These are phyloP conservation scores for Syngnathus rostellatus DNA, from an alignment of 2,797 vertebrate species.

Conservation along the genomic window DNA sequence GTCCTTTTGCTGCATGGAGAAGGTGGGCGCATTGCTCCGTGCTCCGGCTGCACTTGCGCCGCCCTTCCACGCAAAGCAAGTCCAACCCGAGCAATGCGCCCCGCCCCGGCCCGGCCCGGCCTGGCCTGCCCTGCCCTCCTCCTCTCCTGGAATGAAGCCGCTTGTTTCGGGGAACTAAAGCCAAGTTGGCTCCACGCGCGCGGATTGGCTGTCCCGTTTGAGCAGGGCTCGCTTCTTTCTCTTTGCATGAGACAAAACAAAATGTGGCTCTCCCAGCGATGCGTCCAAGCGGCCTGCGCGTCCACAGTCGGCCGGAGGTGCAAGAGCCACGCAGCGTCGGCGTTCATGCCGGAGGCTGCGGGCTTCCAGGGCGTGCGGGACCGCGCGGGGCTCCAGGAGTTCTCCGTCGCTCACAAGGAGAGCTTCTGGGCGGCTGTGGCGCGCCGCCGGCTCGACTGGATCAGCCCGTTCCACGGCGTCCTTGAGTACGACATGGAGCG, in stretches of 20 bases:
- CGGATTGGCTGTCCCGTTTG: background rate
- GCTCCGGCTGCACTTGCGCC: slow-evolving; percentile 10
- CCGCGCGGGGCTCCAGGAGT: slow-evolving; percentile 48
- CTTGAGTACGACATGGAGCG: slow-evolving; percentile 67
- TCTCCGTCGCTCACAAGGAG: slow-evolving; percentile 66
- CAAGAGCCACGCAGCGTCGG: slow-evolving; percentile 19
- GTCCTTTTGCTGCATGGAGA: background rate
- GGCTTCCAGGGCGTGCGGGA: slow-evolving; percentile 46
- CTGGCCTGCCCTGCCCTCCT: background rate
- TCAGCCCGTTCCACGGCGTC: slow-evolving; percentile 69
- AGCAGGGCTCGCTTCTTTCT: background rate
- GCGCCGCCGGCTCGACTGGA: slow-evolving; percentile 76
- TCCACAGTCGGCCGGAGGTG: background rate
- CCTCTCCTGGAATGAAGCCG: slow-evolving; percentile 2
- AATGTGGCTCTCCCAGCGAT: slow-evolving; percentile 31
- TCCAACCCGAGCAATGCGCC: background rate
- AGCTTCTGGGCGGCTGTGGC: slow-evolving; percentile 81
- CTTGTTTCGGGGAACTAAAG: slow-evolving; percentile 22
- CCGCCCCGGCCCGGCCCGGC: no score
- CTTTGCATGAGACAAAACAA: background rate
- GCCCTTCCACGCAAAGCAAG: slow-evolving; percentile 38
- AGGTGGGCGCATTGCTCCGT: background rate
- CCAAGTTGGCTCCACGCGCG: slow-evolving; percentile 8
- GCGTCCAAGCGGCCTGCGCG: slow-evolving; percentile 3
- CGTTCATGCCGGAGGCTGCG: slow-evolving; percentile 53